phyloP scores from a whole-genome alignment of 2,888 invertebrate genomes.

The Sphaerophoria taeniata region DNA sequence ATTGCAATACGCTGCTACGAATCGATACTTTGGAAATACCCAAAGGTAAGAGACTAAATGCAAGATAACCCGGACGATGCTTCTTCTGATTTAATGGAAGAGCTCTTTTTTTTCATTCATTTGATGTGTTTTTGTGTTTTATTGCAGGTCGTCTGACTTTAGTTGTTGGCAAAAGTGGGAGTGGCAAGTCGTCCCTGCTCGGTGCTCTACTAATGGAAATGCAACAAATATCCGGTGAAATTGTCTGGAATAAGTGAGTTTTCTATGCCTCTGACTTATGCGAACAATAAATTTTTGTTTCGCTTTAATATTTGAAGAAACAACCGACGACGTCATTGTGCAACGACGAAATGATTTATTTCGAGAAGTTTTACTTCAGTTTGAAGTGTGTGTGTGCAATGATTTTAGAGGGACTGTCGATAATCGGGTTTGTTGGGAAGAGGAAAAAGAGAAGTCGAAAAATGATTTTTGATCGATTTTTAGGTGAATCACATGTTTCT shows the following conservation, averaged over 20 bases:
- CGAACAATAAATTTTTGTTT: constrained; percentile 7
- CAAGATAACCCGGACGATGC: not conserved
- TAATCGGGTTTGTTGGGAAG: not conserved
- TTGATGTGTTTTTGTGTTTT: constrained; percentile 40
- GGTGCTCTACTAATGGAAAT: constrained; percentile 92
- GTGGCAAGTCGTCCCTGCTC: constrained; percentile 91
- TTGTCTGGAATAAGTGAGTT: constrained; percentile 86
- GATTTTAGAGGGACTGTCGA: not conserved
- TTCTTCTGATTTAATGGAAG: constrained; percentile 2
- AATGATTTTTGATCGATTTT: too few species aligned
- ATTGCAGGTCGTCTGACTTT: constrained; percentile 87
- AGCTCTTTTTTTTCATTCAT: constrained; percentile 6
- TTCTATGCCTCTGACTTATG: not conserved
- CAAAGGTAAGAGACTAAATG: constrained; percentile 78
- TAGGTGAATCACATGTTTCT: too few species aligned
- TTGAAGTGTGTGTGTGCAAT: not conserved
- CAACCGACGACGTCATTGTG: too few species aligned
- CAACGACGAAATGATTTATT: too few species aligned
- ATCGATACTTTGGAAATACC: constrained; percentile 82
- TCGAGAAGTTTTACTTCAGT: too few species aligned
- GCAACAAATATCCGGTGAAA: constrained; percentile 86
- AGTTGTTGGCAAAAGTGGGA: constrained; percentile 91
- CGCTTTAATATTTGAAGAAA: constrained; percentile 5
- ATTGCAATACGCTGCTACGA: constrained; percentile 75
- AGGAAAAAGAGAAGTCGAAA: too few species aligned